A percentile compares a stretch with the other conserved stretches of the same genome.
Conservation (phyloP, 2,888 invertebrate genomes). For the Monopis laevigella region DNA sequence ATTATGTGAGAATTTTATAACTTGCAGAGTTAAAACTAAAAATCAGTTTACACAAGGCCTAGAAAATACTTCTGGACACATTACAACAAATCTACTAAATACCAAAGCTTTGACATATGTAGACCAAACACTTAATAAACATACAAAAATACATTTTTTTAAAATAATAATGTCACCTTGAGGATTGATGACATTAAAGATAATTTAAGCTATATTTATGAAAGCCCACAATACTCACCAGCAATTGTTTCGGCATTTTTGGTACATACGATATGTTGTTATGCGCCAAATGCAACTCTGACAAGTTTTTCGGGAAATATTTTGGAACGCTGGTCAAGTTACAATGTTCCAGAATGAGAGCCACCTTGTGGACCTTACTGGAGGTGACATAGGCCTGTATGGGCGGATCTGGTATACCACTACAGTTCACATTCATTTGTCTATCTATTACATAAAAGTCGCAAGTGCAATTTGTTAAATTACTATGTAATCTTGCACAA, state of each 20-base stretch:
- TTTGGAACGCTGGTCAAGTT: not conserved
- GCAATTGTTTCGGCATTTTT: not conserved
- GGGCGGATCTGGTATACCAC: not conserved
- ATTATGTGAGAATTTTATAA: too few species aligned
- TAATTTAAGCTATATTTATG: too few species aligned
- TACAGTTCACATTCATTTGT: not conserved
- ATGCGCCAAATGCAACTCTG: slow-evolving; percentile 1
- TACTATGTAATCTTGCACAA: not conserved
- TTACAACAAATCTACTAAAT: too few species aligned
- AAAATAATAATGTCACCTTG: too few species aligned
- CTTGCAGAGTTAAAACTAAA: too few species aligned
- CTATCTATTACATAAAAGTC: not conserved
- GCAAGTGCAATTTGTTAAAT: not conserved
- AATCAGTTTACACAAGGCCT: too few species aligned
- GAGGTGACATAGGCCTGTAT: not conserved
- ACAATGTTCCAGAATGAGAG: not conserved
- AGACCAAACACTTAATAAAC: too few species aligned
- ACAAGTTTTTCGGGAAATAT: not conserved
- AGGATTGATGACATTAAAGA: too few species aligned
- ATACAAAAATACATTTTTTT: too few species aligned
- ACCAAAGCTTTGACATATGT: too few species aligned
- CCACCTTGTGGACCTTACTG: not conserved
- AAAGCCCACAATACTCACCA: slow-evolving; percentile 1
- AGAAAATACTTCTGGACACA: too few species aligned
- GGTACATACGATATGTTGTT: slow-evolving; percentile 2